Evolutionary conservation across 2,888 invertebrate species (phyloP).

Genomic region (Empis livida): DNA sequence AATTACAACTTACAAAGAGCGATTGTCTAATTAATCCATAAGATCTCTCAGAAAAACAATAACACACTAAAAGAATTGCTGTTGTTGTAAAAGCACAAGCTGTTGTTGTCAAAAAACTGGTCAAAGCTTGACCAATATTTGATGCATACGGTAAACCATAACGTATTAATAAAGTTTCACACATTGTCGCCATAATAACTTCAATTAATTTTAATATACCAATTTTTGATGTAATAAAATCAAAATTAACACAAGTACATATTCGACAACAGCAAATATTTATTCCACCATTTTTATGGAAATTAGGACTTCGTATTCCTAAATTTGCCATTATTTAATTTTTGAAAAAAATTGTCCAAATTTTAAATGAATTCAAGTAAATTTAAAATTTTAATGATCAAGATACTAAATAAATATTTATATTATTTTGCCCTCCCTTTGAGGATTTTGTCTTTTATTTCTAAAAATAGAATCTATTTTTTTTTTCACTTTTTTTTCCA

Average conservation of each 20-base stretch:
- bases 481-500: no score
- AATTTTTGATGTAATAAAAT: constrained; percentile 56
- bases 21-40: constrained; percentile 65
- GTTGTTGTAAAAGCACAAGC: constrained; percentile 71
- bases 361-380: not conserved
- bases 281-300: constrained; percentile 39
- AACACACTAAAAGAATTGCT: constrained; percentile 58
- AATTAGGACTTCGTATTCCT: constrained; percentile 26
- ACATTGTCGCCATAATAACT: constrained; percentile 64
- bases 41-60: constrained; percentile 65
- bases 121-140: constrained; percentile 64
- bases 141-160: constrained; percentile 62
- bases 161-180: constrained; percentile 66
- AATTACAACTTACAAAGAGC: constrained; percentile 74
- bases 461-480: not conserved
- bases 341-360: not conserved
- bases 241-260: constrained; percentile 66
- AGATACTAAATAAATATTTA: not conserved
- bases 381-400: not conserved
- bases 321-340: constrained; percentile 22
- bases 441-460: not conserved
- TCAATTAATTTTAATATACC: constrained; percentile 65
- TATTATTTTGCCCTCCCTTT: not conserved
- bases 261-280: constrained; percentile 63
- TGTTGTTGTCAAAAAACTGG: constrained; percentile 66